Conservation (phyloP, 2,797 vertebrate species). For the Geotrypetes seraphini region DNA sequence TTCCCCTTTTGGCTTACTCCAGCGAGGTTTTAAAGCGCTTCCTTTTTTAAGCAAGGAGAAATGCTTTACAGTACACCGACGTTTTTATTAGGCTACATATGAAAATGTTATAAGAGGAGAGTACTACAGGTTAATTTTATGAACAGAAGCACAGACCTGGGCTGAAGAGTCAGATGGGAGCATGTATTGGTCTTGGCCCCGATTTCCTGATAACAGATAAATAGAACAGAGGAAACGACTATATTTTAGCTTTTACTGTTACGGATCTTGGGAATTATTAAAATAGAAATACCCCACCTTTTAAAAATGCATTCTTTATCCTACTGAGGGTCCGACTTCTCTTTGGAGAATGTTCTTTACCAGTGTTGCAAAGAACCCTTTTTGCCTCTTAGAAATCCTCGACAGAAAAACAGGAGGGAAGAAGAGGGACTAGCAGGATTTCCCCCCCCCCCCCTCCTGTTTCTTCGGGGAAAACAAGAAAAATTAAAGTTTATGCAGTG, state of each 20-base stretch:
- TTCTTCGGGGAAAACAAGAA: constrained; percentile 23
- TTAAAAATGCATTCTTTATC: constrained; percentile 29
- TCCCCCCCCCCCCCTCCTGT: constrained; percentile 17
- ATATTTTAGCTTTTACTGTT: constrained; percentile 20
- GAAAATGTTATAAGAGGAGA: constrained; percentile 8
- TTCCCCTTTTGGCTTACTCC: constrained; percentile 16
- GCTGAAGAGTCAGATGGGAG: constrained; percentile 15
- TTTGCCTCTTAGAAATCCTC: constrained; percentile 26
- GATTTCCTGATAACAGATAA: constrained; percentile 27
- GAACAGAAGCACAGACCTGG: constrained; percentile 14
- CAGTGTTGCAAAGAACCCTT: constrained; percentile 20
- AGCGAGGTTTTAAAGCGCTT: constrained; percentile 14
- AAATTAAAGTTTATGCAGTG: constrained; percentile 36
- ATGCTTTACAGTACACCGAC: constrained; percentile 2
- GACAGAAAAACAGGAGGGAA: constrained; percentile 8
- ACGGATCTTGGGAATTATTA: constrained; percentile 9
- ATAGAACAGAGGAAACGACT: constrained; percentile 24
- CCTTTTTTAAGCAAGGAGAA: neutral
- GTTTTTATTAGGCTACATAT: constrained; percentile 14
- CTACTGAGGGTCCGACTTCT: constrained; percentile 20
- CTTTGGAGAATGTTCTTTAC: constrained; percentile 26
- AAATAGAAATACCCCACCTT: constrained; percentile 36
- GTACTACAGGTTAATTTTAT: constrained; percentile 18
- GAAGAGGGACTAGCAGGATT: constrained; percentile 17
- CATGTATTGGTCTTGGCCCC: constrained; percentile 11